Percentiles rank a stretch among this genome's conserved stretches.
Conservation (phyloP, 2,888 invertebrate genomes). For the Himalopsyche japonica region DNA sequence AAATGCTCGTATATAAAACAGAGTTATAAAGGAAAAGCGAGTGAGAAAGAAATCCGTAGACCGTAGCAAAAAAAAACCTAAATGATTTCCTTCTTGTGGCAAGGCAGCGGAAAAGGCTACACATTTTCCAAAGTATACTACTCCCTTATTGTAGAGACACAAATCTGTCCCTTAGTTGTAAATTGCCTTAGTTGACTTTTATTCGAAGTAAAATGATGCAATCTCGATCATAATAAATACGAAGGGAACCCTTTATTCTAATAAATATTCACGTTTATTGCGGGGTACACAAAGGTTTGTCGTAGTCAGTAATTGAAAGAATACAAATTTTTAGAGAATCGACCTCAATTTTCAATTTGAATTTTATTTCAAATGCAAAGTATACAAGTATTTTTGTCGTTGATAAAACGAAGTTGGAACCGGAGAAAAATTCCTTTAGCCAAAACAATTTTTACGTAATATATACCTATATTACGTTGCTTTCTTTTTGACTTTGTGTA, state of each 20-base stretch:
- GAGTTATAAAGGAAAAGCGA: neutral
- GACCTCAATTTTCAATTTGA: neutral
- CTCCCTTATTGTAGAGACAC: neutral
- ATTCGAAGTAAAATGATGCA: neutral
- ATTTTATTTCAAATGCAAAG: neutral
- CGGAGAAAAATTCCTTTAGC: too few relatives aligned
- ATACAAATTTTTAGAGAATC: neutral
- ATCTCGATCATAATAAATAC: constrained; percentile 1
- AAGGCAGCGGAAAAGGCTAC: neutral
- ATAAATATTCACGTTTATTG: neutral
- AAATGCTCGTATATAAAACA: neutral
- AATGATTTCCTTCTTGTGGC: neutral
- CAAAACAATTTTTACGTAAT: too few relatives aligned
- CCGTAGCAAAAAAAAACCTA: neutral
- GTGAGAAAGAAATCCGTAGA: neutral
- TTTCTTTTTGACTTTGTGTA: too few relatives aligned
- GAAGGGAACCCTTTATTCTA: neutral
- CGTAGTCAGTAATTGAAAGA: neutral
- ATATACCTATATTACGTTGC: too few relatives aligned
- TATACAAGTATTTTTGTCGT: too few relatives aligned
- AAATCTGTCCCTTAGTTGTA: neutral
- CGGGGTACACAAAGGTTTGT: neutral
- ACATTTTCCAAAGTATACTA: neutral
- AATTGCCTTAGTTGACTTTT: neutral
- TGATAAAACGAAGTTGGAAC: too few relatives aligned